These are phyloP conservation scores for Erannis defoliaria DNA, from an alignment of 2,888 invertebrate species.

Conservation along the genomic window DNA sequence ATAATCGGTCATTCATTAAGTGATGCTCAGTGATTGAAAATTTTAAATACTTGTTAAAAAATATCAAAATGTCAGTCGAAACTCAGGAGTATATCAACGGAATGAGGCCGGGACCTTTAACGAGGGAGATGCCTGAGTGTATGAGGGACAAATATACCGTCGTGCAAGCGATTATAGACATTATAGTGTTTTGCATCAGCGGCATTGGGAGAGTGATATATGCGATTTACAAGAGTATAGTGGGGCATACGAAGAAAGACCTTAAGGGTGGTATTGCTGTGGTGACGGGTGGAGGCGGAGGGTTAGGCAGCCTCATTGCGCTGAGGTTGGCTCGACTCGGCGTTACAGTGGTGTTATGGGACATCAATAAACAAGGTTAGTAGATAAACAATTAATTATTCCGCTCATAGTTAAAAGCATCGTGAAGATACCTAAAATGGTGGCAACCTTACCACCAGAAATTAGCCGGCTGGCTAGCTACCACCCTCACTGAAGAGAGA, in stretches of 20 bases:
- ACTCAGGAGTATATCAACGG: slow-evolving; percentile 79
- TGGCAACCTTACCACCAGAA: too few relatives aligned
- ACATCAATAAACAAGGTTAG: slow-evolving; percentile 94
- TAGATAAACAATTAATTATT: slow-evolving; percentile 40
- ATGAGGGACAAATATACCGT: slow-evolving; percentile 82
- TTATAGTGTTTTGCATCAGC: slow-evolving; percentile 84
- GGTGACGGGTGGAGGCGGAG: slow-evolving; percentile 96
- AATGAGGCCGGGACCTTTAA: slow-evolving; percentile 75
- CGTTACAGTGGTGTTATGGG: slow-evolving; percentile 95
- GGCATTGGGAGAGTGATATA: slow-evolving; percentile 82
- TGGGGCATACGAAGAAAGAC: slow-evolving; percentile 89
- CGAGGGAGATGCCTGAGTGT: slow-evolving; percentile 80
- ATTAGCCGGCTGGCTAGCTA: too few relatives aligned
- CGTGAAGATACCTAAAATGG: too few relatives aligned
- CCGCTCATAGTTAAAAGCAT: too few relatives aligned
- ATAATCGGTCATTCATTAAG: slow-evolving; percentile 47
- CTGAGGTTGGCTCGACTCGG: slow-evolving; percentile 91
- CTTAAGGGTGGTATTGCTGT: slow-evolving; percentile 92
- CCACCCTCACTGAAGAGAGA: too few relatives aligned
- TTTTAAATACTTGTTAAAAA: slow-evolving; percentile 29
- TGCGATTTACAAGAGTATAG: slow-evolving; percentile 87
- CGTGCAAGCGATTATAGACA: slow-evolving; percentile 85
- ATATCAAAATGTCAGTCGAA: slow-evolving; percentile 67
- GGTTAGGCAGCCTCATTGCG: slow-evolving; percentile 92
- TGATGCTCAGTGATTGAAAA: slow-evolving; percentile 58